phyloP scores from a whole-genome alignment of 2,888 invertebrate species.

The Andrena marginata region DNA sequence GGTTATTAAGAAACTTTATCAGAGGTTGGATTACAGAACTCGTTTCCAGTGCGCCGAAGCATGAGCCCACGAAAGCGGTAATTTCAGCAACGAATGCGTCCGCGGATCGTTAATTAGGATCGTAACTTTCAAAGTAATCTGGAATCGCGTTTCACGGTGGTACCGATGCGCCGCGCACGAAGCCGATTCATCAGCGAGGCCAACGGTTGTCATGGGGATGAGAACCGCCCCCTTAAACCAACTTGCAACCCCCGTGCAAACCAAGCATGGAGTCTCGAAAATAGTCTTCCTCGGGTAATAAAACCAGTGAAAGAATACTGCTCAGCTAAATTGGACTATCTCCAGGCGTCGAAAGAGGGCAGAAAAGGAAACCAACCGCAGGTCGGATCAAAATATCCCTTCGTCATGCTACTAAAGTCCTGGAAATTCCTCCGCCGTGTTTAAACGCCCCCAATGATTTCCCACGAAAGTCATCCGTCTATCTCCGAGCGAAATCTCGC shows the following conservation, averaged over 20 bases:
- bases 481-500: slow-evolving; percentile 71
- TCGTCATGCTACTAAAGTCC: slow-evolving; percentile 43
- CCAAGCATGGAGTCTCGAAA: slow-evolving; percentile 66
- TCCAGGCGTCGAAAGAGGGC: not conserved
- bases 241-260: slow-evolving; percentile 69
- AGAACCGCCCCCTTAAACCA: slow-evolving; percentile 75
- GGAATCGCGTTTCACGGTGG: slow-evolving; percentile 74
- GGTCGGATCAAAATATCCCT: slow-evolving; percentile 15
- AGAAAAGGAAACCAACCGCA: not conserved
- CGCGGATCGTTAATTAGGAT: slow-evolving; percentile 73
- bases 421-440: slow-evolving; percentile 64
- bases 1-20: slow-evolving; percentile 59
- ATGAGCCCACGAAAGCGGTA: slow-evolving; percentile 66
- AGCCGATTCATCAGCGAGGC: slow-evolving; percentile 77
- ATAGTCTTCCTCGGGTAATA: slow-evolving; percentile 24
- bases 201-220: slow-evolving; percentile 82
- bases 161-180: slow-evolving; percentile 73
- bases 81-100: slow-evolving; percentile 69
- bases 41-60: slow-evolving; percentile 51
- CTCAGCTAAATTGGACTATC: not conserved
- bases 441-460: slow-evolving; percentile 66
- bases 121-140: slow-evolving; percentile 73
- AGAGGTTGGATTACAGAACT: slow-evolving; percentile 64
- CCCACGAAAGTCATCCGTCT: slow-evolving; percentile 65
- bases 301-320: not conserved